A percentile compares a stretch with the other conserved stretches of the same genome.
Evolutionary conservation across 1,140 invertebrate species (phyloP).

Genomic region (Habropoda laboriosa): DNA sequence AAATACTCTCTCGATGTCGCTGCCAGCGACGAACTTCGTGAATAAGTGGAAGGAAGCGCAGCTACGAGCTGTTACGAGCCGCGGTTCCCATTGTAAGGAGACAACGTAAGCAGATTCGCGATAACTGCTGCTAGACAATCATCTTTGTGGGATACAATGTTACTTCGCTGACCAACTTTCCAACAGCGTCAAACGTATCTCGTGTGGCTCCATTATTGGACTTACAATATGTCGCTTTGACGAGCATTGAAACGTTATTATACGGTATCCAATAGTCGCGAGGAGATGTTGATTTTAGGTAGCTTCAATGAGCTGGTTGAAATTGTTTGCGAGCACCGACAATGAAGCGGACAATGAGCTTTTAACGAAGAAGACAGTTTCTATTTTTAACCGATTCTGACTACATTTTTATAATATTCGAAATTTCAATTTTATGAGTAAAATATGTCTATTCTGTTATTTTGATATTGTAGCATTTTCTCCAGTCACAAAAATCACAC

Average conservation of each 20-base stretch:
- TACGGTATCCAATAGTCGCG: neutral
- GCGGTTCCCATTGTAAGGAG: slow-evolving; percentile 19
- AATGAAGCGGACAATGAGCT: too few relatives aligned
- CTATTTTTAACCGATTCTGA: too few relatives aligned
- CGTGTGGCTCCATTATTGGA: neutral
- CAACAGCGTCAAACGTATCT: neutral
- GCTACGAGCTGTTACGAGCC: slow-evolving; percentile 31
- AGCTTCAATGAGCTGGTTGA: neutral
- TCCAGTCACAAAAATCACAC: too few relatives aligned
- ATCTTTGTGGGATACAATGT: slow-evolving; percentile 19
- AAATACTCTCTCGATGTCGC: slow-evolving; percentile 6
- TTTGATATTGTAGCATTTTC: too few relatives aligned
- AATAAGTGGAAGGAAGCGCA: slow-evolving; percentile 47
- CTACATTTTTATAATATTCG: too few relatives aligned
- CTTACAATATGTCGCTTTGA: neutral
- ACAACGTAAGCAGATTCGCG: neutral
- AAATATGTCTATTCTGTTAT: too few relatives aligned
- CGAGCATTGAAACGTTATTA: neutral
- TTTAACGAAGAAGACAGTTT: too few relatives aligned
- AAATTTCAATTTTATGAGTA: too few relatives aligned
- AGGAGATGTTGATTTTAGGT: neutral
- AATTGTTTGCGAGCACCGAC: neutral
- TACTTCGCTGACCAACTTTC: neutral
- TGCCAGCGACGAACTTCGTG: slow-evolving; percentile 5
- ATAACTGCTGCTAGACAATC: slow-evolving; percentile 17